phyloP scores from a whole-genome alignment of 2,797 vertebrate genomes.

The Cygnus olor region DNA sequence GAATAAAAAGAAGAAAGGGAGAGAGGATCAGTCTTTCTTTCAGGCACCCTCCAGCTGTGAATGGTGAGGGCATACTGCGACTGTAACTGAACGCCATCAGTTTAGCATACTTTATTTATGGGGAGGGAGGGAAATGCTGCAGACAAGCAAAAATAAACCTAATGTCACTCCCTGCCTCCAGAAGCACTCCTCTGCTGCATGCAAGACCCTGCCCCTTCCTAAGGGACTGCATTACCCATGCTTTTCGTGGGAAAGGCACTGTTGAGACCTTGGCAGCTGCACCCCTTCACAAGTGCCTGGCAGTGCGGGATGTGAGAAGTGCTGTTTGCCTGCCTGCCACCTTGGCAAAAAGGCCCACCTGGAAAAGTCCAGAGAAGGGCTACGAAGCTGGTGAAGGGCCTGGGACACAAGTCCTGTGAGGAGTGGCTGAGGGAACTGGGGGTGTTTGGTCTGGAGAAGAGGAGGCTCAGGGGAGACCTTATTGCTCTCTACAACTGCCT shows the following conservation, averaged over 20 bases:
- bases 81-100: not conserved
- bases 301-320: too few relatives aligned
- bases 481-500: too few relatives aligned
- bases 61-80: not conserved
- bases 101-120: not conserved
- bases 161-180: fast-evolving
- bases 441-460: too few relatives aligned
- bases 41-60: not conserved
- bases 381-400: too few relatives aligned
- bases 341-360: too few relatives aligned
- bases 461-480: too few relatives aligned
- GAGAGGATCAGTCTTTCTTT: not conserved
- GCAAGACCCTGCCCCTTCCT: fast-evolving
- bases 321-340: fast-evolving
- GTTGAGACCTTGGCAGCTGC: fast-evolving
- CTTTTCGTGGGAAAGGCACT: fast-evolving
- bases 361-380: too few relatives aligned
- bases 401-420: too few relatives aligned
- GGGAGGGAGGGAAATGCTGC: not conserved
- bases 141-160: not conserved
- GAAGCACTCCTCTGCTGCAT: not conserved
- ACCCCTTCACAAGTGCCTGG: not conserved
- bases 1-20: not conserved
- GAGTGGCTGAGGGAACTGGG: too few relatives aligned
- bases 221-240: fast-evolving